phyloP scores from a whole-genome alignment of 1,140 invertebrate genomes.

The Caenorhabditis remanei region DNA sequence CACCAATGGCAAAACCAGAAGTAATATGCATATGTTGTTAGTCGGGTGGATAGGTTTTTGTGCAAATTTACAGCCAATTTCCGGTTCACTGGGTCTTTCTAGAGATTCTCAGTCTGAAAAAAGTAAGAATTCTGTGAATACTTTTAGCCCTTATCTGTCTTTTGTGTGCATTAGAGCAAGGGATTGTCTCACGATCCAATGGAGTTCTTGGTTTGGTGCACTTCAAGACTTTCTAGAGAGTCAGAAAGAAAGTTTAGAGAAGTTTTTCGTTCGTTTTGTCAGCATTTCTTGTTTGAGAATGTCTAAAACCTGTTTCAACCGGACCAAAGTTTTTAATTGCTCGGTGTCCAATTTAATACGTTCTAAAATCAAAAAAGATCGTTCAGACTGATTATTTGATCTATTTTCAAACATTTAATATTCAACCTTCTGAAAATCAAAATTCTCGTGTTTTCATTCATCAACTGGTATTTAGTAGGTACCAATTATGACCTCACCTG shows the following conservation, averaged over 20 bases:
- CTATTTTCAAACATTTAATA: too few relatives aligned
- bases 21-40: too few relatives aligned
- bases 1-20: too few relatives aligned
- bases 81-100: not conserved
- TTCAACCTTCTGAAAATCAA: too few relatives aligned
- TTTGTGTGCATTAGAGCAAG: not conserved
- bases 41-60: not conserved
- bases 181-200: constrained; percentile 15
- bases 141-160: not conserved
- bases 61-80: not conserved
- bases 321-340: too few relatives aligned
- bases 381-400: too few relatives aligned
- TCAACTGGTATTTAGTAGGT: not conserved
- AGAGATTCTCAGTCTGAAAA: constrained; percentile 20
- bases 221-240: not conserved
- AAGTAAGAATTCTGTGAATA: not conserved
- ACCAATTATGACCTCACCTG: not conserved
- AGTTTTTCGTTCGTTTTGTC: not conserved
- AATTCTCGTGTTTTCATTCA: too few relatives aligned
- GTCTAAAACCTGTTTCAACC: too few relatives aligned
- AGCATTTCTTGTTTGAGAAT: not conserved
- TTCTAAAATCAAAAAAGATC: too few relatives aligned
- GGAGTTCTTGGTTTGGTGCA: constrained; percentile 2
- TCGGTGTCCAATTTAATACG: too few relatives aligned
- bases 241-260: too few relatives aligned